These are phyloP conservation scores for Chaetogeoica ovagalla DNA, from an alignment of 2,888 invertebrate genomes.

Conservation along the genomic window DNA sequence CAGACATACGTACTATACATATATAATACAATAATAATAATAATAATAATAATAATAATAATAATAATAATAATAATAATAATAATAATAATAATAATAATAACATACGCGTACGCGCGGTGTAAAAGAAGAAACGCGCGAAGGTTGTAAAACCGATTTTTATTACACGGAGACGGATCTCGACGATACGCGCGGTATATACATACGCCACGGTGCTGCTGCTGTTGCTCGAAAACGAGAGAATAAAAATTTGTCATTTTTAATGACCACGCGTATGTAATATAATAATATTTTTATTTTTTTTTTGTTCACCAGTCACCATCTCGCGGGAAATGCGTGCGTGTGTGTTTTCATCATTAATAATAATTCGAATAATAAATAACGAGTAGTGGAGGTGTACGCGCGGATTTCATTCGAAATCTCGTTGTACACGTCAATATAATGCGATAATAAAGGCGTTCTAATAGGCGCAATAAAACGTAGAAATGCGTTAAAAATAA, in stretches of 20 bases:
- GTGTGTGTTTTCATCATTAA: conserved; percentile 12
- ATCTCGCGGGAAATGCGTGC: neutral
- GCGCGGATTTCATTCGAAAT: neutral
- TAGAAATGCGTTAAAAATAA: no score
- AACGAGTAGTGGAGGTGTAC: neutral
- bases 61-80: no score
- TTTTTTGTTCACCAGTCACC: neutral
- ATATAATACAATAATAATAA: no score
- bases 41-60: no score
- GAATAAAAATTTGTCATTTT: conserved; percentile 51
- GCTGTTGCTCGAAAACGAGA: conserved; percentile 28
- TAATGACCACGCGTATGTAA: conserved; percentile 34
- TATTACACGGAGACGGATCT: conserved; percentile 31
- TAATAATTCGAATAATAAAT: conserved; percentile 24
- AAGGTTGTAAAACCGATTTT: conserved; percentile 44
- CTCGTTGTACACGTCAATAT: no score
- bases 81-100: no score
- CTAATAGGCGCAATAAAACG: no score
- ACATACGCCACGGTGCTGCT: neutral
- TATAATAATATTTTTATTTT: neutral
- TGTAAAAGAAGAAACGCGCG: conserved; percentile 14
- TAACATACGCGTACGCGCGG: neutral
- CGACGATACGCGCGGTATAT: conserved; percentile 22
- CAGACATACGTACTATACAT: no score
- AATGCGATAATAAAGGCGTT: no score